Evolutionary conservation across 2,888 invertebrate genomes (phyloP).

Genomic region (Harpalus rubripes): DNA sequence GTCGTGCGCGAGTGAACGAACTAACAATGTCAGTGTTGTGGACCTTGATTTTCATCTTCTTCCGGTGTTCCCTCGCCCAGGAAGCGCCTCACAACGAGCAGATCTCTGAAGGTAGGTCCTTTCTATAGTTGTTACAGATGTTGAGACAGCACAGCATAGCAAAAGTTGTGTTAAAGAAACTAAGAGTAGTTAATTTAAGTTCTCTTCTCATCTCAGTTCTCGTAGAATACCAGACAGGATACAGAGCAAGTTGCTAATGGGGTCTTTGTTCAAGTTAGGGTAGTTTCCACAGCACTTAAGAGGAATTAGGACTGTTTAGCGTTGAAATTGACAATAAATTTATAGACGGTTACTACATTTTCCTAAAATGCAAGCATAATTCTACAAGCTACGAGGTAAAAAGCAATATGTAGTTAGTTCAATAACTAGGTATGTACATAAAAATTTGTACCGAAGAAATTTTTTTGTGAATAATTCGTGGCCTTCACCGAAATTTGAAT

Average conservation of each 20-base stretch:
- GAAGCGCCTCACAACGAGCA: slow-evolving; percentile 52
- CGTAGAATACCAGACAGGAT: background rate
- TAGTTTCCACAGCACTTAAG: background rate
- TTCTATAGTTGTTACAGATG: background rate
- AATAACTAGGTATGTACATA: too few species aligned
- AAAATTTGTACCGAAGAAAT: too few species aligned
- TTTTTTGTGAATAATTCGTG: too few species aligned
- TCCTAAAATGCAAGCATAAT: too few species aligned
- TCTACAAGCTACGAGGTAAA: too few species aligned
- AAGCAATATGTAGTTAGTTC: too few species aligned
- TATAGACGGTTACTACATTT: too few species aligned
- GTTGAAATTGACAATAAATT: background rate
- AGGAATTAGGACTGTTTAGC: background rate
- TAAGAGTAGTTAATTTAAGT: background rate
- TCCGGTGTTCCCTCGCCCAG: slow-evolving; percentile 6
- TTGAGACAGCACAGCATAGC: background rate
- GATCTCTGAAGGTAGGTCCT: slow-evolving; percentile 58
- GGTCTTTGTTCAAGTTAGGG: background rate
- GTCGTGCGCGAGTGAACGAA: slow-evolving; percentile 9
- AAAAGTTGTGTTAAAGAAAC: slow-evolving; percentile 26
- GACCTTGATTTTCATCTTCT: slow-evolving; percentile 24
- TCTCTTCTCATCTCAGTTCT: slow-evolving; percentile 11
- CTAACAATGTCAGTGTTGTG: slow-evolving; percentile 58
- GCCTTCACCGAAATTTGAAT: too few species aligned
- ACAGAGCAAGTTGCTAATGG: slow-evolving; percentile 1